phyloP scores from a whole-genome alignment of 2,113 vertebrate species.

The Entomyzon cyanotis region DNA sequence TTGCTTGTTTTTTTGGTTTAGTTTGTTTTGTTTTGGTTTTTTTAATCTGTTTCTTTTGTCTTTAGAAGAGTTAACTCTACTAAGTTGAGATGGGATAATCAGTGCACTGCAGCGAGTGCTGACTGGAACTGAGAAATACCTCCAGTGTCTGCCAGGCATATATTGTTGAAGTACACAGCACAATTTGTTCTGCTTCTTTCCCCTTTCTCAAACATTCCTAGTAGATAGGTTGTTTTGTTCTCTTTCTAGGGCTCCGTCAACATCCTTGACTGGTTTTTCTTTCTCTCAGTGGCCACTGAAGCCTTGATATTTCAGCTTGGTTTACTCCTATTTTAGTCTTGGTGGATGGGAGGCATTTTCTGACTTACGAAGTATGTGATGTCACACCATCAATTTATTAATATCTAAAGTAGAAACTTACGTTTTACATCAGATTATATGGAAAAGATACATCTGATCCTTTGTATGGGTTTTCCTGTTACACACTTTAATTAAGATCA shows the following conservation, averaged over 20 bases:
- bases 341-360: neutral
- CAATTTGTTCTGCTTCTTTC: neutral
- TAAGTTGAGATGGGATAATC: neutral
- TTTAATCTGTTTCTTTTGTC: neutral
- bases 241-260: neutral
- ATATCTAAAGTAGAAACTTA: neutral
- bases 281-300: neutral
- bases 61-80: neutral
- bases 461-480: neutral
- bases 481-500: neutral
- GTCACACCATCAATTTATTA: neutral
- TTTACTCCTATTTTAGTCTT: neutral
- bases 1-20: neutral
- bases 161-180: neutral
- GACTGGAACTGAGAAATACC: neutral
- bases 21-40: neutral
- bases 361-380: neutral
- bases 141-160: neutral
- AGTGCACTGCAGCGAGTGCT: neutral
- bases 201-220: neutral
- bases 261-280: neutral
- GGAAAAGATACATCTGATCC: neutral
- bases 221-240: neutral
- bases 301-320: neutral
- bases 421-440: neutral